Evolutionary conservation across 2,888 invertebrate species (phyloP), one percentile per base, ranked within the genome.

Genomic region (Coenonympha arcania): DNA sequence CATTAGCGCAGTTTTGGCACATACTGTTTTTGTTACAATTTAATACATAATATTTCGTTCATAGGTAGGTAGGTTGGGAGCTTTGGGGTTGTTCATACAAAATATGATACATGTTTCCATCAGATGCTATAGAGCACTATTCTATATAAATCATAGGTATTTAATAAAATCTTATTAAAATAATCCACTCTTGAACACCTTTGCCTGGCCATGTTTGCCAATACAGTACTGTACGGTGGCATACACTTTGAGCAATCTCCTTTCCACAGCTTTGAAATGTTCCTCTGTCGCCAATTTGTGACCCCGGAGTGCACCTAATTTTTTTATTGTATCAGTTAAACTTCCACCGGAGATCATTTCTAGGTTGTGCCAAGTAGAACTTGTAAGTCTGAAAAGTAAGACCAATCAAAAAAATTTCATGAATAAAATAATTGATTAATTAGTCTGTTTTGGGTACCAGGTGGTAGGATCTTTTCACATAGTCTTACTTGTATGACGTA

Each of bases 151-250:
- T n/a, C n/a, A n/a, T n/a, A n/a, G n/a, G n/a, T n/a, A n/a, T n/a
- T n/a, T n/a, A n/a, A n/a, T n/a, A n/a, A 33, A 8, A 2, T 20
- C 22, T 19, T 19, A 40, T 47, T 30, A 36, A 44, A 51, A 58
- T 48, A 51, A 54, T 59, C 57, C 64, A 62, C 65, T 71, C 65
- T 69, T 77, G 43, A 84, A 72, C 45, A 86, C 84, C 63, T 78
- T 83, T 40, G 75, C 68, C 60, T 88, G 88, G 39, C 89, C 89
- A 63, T 87, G 76, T 66, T 85, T 88, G 49, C 85, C 87, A 65
- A 92, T 88, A 73, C 95, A 95, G 70, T 90, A 90, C 72, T 93
- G 91, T 40, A 95, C 89, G 44, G 93, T 90, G 8, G 93, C 92
- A 73, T 92, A 92, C 34, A 95, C 83, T 59, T 92, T 89, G 44